These are phyloP conservation scores for Syngnathoides biaculeatus DNA, from an alignment of 2,113 vertebrate genomes.

Conservation along the genomic window DNA sequence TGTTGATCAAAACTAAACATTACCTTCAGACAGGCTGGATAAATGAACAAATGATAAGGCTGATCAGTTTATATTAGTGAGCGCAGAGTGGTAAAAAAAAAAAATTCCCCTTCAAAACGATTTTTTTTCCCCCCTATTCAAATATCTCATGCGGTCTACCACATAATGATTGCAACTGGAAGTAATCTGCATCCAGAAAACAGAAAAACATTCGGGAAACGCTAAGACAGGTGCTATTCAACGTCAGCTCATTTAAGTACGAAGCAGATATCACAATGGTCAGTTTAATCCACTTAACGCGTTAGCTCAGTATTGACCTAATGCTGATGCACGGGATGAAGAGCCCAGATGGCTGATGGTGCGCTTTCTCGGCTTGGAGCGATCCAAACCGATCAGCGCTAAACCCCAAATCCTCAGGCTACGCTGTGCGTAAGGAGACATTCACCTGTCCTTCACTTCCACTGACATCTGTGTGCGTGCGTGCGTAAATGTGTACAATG, in stretches of 20 bases:
- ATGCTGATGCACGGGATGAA: conserved; percentile 26
- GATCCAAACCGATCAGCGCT: conserved; percentile 57
- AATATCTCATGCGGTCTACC: neutral
- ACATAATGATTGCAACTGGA: neutral
- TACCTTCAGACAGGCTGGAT: neutral
- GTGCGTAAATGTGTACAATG: conserved; percentile 25
- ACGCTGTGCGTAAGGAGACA: conserved; percentile 14
- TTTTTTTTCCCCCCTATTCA: neutral
- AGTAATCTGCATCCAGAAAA: conserved; percentile 1
- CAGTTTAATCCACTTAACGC: conserved; percentile 34
- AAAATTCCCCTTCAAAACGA: too few relatives aligned
- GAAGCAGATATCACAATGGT: conserved; percentile 39
- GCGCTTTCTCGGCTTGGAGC: conserved; percentile 41
- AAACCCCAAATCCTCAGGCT: conserved; percentile 43
- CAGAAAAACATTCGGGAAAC: conserved; percentile 11
- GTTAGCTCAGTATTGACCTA: conserved; percentile 23
- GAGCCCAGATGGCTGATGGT: conserved; percentile 48
- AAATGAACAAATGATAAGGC: too few relatives aligned
- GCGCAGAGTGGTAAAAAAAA: too few relatives aligned
- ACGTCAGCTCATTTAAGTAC: conserved; percentile 9
- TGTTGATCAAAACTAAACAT: neutral
- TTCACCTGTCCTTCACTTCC: conserved; percentile 26
- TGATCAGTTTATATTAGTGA: too few relatives aligned
- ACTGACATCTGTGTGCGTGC: conserved; percentile 33
- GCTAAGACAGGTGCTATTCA: neutral